Base-by-base conservation (phyloP, 2,888 invertebrate genomes). In the Mesoligia furuncula region DNA sequence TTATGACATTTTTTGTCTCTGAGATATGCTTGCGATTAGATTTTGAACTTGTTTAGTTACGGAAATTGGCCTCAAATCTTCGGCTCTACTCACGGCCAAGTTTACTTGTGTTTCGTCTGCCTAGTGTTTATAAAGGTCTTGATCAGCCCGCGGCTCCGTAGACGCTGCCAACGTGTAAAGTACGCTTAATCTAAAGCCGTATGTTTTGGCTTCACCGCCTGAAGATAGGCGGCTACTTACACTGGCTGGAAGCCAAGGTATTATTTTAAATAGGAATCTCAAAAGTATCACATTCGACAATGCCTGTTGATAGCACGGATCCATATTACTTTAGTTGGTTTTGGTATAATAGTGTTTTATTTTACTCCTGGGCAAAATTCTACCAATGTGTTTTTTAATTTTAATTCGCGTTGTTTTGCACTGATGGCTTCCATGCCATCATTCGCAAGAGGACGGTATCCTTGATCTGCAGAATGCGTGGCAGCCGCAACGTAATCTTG, bases 181-280 rank as follows among this genome's bases (percentile, higher is more conserved):
- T 36, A 54, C 15, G 7, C 20, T 71, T 57, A 67, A 82, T 71
- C 66, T 57, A 17, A 79, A 73, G 54, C 42, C 36, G 73, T 61
- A 66, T 57, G 70, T 70, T 80, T 72, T 84, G 71, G 80, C 85
- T 71, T 61, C 48, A 57, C 39, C 42, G 62, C 51, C 36, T 54
- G 31, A 39, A 75, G 65, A 80, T 68, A 64, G 45, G 62, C 73
- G 59, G 66, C 66, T 68, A 65, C 45, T 83, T 83, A 74, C 45
- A 31, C 39, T 84, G 82, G 82, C 82, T 67, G 9, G 31, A 24
- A 27, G 70, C 82, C 85, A 82, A 71, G 8, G n/a, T 13, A 7
- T 48, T 45, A 67, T 65, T 81, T 84, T 36, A 68, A 71, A 69
- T 72, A 31, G n/a, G 59, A 62, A 73, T 15, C 27, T 57, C 27